Percentiles rank a stretch among this genome's conserved stretches.
Evolutionary conservation across 2,888 invertebrate species (phyloP).

Genomic region (Eremobia ochroleuca): DNA sequence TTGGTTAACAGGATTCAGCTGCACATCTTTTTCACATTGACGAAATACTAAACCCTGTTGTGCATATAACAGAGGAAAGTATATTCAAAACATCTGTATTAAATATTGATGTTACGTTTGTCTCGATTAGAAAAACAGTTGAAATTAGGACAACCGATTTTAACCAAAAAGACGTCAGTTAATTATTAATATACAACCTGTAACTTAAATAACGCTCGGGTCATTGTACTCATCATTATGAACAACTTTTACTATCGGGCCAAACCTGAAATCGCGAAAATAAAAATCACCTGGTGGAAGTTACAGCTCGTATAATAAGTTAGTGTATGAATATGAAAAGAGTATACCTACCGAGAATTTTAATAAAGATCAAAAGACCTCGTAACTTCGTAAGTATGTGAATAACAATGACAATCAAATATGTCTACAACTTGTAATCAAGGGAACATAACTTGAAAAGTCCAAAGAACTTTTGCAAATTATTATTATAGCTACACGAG

Average conservation of each 20-base stretch:
- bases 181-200: background rate
- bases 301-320: too few relatives aligned
- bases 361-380: constrained; percentile 22
- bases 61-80: background rate
- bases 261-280: too few relatives aligned
- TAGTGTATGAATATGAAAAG: background rate
- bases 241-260: too few relatives aligned
- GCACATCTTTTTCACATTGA: background rate
- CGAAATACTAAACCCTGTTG: background rate
- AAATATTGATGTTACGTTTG: background rate
- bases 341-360: background rate
- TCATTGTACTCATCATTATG: too few relatives aligned
- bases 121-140: background rate
- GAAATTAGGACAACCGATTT: background rate
- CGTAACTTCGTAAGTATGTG: constrained; percentile 8
- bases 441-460: background rate
- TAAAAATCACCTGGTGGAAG: too few relatives aligned
- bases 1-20: background rate
- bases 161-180: background rate
- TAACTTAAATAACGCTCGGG: too few relatives aligned
- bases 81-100: background rate
- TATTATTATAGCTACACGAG: constrained; percentile 36
- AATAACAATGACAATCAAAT: constrained; percentile 38
- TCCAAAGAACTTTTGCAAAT: constrained; percentile 30
- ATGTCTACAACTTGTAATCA: constrained; percentile 31